These are phyloP conservation scores for Xenops minutus DNA, from an alignment of 2,797 vertebrate genomes.

Conservation along the genomic window DNA sequence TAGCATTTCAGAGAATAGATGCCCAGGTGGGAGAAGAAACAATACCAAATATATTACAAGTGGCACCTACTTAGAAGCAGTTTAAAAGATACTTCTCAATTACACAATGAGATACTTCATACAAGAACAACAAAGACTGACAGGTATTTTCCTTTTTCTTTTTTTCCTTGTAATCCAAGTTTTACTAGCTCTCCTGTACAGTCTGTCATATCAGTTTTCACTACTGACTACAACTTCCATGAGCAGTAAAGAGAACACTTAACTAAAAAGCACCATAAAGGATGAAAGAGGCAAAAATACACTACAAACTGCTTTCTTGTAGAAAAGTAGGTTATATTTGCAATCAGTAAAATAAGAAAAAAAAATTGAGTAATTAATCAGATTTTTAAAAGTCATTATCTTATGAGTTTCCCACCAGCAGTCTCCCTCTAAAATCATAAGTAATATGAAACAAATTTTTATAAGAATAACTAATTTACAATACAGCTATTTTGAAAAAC, in stretches of 20 bases:
- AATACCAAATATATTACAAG: not conserved
- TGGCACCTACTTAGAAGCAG: not conserved
- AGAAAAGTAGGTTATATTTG: not conserved
- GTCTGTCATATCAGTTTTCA: not conserved
- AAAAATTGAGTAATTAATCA: too few relatives aligned
- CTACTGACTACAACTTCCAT: not conserved
- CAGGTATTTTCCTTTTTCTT: not conserved
- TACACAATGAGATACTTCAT: not conserved
- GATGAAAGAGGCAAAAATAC: not conserved
- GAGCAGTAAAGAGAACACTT: not conserved
- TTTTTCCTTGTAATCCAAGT: accelerated
- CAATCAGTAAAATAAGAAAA: not conserved
- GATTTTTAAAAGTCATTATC: too few relatives aligned
- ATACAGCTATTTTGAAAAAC: not conserved
- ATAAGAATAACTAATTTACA: not conserved
- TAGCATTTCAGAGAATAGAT: not conserved
- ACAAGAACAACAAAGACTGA: not conserved
- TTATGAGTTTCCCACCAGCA: not conserved
- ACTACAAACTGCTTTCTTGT: not conserved
- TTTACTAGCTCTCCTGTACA: not conserved
- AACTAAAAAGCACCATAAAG: not conserved
- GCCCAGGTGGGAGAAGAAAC: accelerated
- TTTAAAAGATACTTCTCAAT: not conserved
- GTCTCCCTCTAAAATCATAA: not conserved
- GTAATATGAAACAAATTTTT: not conserved